Evolutionary conservation across 2,888 invertebrate species (phyloP), one percentile per base, ranked within the genome.

Genomic region (Brachypalpus laphriformis): DNA sequence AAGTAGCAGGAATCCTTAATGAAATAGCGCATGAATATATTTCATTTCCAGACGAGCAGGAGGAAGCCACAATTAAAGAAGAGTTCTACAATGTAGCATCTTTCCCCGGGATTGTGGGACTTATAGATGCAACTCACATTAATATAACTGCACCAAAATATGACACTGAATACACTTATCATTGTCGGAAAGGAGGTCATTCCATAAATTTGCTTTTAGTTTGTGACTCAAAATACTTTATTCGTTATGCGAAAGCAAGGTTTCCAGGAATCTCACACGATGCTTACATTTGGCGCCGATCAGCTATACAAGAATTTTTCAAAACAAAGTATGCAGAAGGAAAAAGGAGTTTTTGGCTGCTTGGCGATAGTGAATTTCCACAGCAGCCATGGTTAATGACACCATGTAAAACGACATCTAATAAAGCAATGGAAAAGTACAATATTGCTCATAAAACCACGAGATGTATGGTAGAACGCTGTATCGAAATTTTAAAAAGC

Each of bases 161-260:
- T 6, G 61, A 63, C 4, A 31, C 63, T 54, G 51, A 63, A 49
- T 40, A 74, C 25, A 40, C 42, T 9, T 74, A 61, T 22, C 63
- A 63, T 14, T 74, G 61, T 25, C 37, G 76, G 3, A 76, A 76
- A 76, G 68, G 68, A 34, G 66, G 59, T 11, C 68, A 76, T 31
- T 66, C 49, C 7, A 66, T 49, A 47, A 74, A 74, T 63, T 63
- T 54, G 0, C 28, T 54, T 6, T 8, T 59, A 9, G 7, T 37
- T 9, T 34, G 34, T 34, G 34, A 11, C 8, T 8, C 34, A 34
- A 11, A 34, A 9, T 34, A 34, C 11, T 16, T 71, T 59, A 68
- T 68, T 37, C n/a, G 20, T 54, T 40, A 54, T 68, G 22, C 49
- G 7, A 71, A 71, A 49, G 59, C 71, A 9, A 25, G 20, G 8